These are phyloP conservation scores for Drosophila murphyi DNA, from an alignment of 1,140 invertebrate species.

Conservation along the genomic window DNA sequence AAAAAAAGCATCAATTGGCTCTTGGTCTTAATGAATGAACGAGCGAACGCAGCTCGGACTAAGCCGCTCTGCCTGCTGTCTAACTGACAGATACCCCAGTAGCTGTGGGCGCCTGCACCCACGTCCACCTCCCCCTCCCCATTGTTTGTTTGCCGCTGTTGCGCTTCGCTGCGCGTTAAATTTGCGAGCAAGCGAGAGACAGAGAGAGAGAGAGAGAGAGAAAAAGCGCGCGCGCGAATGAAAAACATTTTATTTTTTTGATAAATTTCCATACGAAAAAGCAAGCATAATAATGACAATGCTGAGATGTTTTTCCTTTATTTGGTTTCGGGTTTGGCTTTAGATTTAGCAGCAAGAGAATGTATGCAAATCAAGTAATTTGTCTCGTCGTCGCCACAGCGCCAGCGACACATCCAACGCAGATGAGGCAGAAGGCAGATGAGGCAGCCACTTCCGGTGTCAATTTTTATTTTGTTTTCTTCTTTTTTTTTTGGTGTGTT, in stretches of 20 bases:
- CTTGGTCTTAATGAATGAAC: slow-evolving; percentile 73
- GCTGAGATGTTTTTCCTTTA: slow-evolving; percentile 69
- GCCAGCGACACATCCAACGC: slow-evolving; percentile 42
- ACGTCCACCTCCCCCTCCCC: neutral
- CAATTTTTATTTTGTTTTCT: slow-evolving; percentile 54
- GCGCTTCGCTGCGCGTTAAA: slow-evolving; percentile 70
- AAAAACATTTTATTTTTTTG: slow-evolving; percentile 39
- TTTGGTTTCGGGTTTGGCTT: slow-evolving; percentile 16
- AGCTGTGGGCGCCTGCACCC: slow-evolving; percentile 28
- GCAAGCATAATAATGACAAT: slow-evolving; percentile 75
- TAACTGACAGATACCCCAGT: slow-evolving; percentile 47
- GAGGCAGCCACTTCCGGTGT: slow-evolving; percentile 80
- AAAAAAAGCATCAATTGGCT: slow-evolving; percentile 65
- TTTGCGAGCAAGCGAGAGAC: slow-evolving; percentile 45
- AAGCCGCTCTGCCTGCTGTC: slow-evolving; percentile 47
- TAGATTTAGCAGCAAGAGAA: slow-evolving; percentile 34
- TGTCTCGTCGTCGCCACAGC: slow-evolving; percentile 64
- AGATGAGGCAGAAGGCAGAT: slow-evolving; percentile 69
- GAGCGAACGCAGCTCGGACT: slow-evolving; percentile 50
- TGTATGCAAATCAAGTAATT: slow-evolving; percentile 81
- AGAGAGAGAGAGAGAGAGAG: no score
- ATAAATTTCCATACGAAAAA: slow-evolving; percentile 76
- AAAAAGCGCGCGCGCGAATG: slow-evolving; percentile 14
- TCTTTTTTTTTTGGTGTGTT: slow-evolving; percentile 38
- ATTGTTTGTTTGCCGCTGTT: slow-evolving; percentile 49